Percentiles rank a stretch among this genome's conserved stretches.
These are phyloP conservation scores for Andricus quercusramuli DNA, from an alignment of 2,888 invertebrate genomes.

Conservation along the genomic window DNA sequence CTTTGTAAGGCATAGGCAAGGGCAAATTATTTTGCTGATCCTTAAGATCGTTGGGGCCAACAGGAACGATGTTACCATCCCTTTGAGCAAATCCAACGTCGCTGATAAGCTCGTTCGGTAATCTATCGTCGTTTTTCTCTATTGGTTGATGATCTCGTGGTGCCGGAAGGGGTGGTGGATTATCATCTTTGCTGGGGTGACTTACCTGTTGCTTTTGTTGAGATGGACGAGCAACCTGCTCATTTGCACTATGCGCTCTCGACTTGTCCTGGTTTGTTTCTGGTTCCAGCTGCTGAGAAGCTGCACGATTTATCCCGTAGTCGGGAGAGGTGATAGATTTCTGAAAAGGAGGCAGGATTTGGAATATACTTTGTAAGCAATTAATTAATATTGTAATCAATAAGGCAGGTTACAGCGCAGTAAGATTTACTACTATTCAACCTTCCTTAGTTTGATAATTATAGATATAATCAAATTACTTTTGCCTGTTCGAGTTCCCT, in stretches of 20 bases:
- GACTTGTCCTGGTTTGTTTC: conserved; percentile 15
- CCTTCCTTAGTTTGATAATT: too few relatives aligned
- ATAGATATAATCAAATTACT: conserved; percentile 56
- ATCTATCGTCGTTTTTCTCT: conserved; percentile 48
- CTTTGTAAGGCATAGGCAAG: conserved; percentile 61
- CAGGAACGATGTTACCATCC: conserved; percentile 67
- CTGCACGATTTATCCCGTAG: background rate
- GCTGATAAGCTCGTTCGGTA: conserved; percentile 58
- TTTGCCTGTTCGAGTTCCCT: conserved; percentile 67
- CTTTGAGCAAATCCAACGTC: conserved; percentile 64
- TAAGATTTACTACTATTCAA: too few relatives aligned
- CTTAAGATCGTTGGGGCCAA: conserved; percentile 65
- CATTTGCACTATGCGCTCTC: conserved; percentile 23
- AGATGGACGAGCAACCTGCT: conserved; percentile 14
- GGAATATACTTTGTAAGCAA: background rate
- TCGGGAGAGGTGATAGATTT: background rate
- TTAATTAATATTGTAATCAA: too few relatives aligned
- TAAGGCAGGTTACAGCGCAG: too few relatives aligned
- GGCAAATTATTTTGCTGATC: conserved; percentile 41
- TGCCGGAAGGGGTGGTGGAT: conserved; percentile 68
- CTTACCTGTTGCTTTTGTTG: conserved; percentile 73
- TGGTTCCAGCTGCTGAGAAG: background rate
- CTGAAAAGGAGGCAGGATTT: background rate
- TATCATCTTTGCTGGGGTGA: conserved; percentile 68
- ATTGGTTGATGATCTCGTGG: conserved; percentile 65